Conservation (phyloP, 2,797 vertebrate genomes). For the Enteromius paludinosus region DNA sequence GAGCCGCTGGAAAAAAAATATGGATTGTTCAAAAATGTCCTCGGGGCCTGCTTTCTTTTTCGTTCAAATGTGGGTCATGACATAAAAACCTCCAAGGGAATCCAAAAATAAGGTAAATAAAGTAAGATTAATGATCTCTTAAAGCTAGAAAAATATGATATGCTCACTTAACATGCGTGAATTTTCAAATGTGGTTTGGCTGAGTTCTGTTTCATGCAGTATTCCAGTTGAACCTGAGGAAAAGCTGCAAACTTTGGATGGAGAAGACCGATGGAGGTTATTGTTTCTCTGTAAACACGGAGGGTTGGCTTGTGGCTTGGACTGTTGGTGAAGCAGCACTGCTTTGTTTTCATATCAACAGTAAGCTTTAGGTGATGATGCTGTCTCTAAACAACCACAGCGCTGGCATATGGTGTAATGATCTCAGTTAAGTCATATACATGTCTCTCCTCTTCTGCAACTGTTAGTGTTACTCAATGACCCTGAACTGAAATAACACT, state of each 20-base stretch:
- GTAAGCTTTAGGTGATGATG: conserved; percentile 56
- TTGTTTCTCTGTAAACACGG: conserved; percentile 77
- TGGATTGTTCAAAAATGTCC: conserved; percentile 19
- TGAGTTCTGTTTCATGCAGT: neutral
- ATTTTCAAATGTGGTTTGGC: conserved; percentile 56
- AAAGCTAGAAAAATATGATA: conserved; percentile 20
- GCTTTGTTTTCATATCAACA: conserved; percentile 79
- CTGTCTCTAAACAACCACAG: conserved; percentile 52
- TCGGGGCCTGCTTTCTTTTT: conserved; percentile 26
- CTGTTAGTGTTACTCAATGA: conserved; percentile 51
- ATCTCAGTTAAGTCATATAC: conserved; percentile 44
- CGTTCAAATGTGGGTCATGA: conserved; percentile 52
- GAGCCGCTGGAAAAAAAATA: conserved; percentile 2
- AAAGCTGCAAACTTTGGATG: conserved; percentile 38
- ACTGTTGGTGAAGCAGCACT: conserved; percentile 63
- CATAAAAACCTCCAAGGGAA: conserved; percentile 47
- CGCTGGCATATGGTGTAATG: conserved; percentile 33
- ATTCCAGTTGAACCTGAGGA: conserved; percentile 29
- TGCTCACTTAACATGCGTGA: conserved; percentile 22
- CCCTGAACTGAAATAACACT: conserved; percentile 18
- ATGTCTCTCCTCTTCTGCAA: conserved; percentile 29
- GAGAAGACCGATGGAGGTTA: conserved; percentile 52
- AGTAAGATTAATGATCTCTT: conserved; percentile 50
- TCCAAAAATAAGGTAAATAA: conserved; percentile 27
- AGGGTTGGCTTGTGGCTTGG: conserved; percentile 42